Conservation (phyloP, 2,113 vertebrate genomes). For the Rhombomys opimus region DNA sequence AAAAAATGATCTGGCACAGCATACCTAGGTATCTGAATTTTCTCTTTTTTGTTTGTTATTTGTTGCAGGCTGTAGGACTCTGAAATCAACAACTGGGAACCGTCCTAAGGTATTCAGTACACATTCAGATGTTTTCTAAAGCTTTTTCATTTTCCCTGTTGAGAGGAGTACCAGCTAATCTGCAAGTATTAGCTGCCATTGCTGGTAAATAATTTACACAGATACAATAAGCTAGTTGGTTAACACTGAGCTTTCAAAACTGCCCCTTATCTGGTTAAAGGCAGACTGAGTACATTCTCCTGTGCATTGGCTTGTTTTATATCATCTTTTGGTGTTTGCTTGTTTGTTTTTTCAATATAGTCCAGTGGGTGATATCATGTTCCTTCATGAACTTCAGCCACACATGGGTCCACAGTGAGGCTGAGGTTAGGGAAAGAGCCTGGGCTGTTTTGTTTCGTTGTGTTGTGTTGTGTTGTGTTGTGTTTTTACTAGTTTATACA, state of each 20-base stretch:
- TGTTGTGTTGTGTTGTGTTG: background rate
- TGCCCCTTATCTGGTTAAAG: background rate
- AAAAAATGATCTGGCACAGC: background rate
- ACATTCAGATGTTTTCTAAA: background rate
- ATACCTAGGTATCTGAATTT: conserved; percentile 23
- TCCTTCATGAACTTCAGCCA: background rate
- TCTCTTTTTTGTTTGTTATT: background rate
- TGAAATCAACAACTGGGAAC: background rate
- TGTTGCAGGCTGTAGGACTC: background rate
- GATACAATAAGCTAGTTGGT: background rate
- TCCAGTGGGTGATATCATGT: background rate
- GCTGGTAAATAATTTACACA: conserved; percentile 46
- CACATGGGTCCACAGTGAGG: background rate
- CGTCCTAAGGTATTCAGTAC: background rate
- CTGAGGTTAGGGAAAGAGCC: background rate
- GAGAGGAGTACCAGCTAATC: background rate
- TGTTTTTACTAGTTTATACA: conserved; percentile 1
- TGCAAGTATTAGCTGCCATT: background rate
- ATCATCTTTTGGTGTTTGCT: background rate
- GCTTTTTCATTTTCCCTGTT: background rate
- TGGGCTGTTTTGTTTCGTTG: background rate
- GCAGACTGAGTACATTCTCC: background rate
- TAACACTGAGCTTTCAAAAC: conserved; percentile 25
- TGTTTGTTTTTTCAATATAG: background rate
- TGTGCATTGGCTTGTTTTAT: background rate